Evolutionary conservation across 2,113 vertebrate genomes (phyloP).

Genomic region (Lycocorax pyrrhopterus): DNA sequence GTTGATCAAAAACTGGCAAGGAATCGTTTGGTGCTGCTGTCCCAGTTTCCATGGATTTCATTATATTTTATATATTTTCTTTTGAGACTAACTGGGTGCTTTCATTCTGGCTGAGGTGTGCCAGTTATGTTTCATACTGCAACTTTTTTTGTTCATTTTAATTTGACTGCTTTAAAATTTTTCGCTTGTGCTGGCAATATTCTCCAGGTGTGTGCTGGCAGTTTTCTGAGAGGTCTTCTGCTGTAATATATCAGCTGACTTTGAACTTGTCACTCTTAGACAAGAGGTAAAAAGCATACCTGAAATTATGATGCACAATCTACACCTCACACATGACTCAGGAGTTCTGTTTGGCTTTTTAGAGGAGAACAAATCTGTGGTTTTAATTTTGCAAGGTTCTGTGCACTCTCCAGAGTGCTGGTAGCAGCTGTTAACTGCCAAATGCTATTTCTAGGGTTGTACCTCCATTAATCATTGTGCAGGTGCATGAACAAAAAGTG

Average conservation of each 20-base stretch:
- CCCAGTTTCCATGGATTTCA: not conserved
- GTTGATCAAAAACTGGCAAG: not conserved
- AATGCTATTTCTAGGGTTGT: constrained; percentile 46
- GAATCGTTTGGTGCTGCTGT: not conserved
- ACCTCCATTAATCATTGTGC: constrained; percentile 54
- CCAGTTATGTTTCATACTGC: not conserved
- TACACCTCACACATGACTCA: constrained; percentile 4
- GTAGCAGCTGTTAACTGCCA: constrained; percentile 58
- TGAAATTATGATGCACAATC: constrained; percentile 18
- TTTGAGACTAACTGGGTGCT: not conserved
- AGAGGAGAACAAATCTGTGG: constrained; percentile 17
- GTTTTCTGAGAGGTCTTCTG: constrained; percentile 6
- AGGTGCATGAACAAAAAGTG: constrained; percentile 40
- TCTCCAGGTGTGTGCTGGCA: not conserved
- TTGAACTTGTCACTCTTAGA: constrained; percentile 23
- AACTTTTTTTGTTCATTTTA: not conserved
- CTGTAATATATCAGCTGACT: constrained; percentile 12
- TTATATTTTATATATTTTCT: not conserved
- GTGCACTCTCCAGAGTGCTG: constrained; percentile 43
- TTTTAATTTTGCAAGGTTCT: constrained; percentile 56
- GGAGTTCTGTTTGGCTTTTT: constrained; percentile 20
- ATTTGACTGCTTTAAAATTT: constrained; percentile 9
- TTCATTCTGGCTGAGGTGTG: not conserved
- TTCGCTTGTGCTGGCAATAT: not conserved
- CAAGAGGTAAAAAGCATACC: not conserved